Evolutionary conservation across 1,140 invertebrate species (phyloP), one percentile per base, ranked within the genome.

Genomic region (Drosophila serrata): DNA sequence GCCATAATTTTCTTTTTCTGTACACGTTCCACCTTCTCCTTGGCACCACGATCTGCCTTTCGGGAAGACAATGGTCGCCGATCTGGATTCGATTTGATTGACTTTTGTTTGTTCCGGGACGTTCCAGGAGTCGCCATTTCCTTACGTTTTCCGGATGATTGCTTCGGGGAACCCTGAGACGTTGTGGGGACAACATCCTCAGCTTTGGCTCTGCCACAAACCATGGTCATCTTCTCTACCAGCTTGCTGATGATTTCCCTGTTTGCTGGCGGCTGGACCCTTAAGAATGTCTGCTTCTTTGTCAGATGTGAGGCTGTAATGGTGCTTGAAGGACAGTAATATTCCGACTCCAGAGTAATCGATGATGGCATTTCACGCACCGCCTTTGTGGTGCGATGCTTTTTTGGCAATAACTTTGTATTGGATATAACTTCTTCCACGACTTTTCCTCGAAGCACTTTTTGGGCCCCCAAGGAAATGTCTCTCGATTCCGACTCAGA

Each of bases 251-350:
- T 57, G n/a, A 60, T 45, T 8, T 76, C 79, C 62, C 64, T 87
- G 3, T 65, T 73, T 13, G 49, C 29, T 3, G 60, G 48, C 31
- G 45, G 29, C 19, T 57, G 72, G 1, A 73, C 33, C 5, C 35
- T 11, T 0, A 69, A 12, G 15, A 11, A 15, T 3, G 43, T 33
- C 0, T 37, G 49, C 29, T 88, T 82, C 8, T 60, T 63, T 2
- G 70, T 87, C 46, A 87, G 15, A 13, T 87, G 75, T 0, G 72
- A 33, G 6, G 82, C 84, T 5, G 70, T 74, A 1, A 87, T 46
- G 8, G 68, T 31, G 46, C 57, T 79, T 7, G 43, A 1, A 9
- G 33, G 3, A 33, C 33, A 24, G 4, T 24, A 24, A 4, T 2
- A 15, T 0, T 31, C 13, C 1, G n/a, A 11, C 12, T 29, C 29